These are phyloP conservation scores for Microctenopoma lineatum DNA, from an alignment of 2,797 vertebrate genomes.

Conservation along the genomic window DNA sequence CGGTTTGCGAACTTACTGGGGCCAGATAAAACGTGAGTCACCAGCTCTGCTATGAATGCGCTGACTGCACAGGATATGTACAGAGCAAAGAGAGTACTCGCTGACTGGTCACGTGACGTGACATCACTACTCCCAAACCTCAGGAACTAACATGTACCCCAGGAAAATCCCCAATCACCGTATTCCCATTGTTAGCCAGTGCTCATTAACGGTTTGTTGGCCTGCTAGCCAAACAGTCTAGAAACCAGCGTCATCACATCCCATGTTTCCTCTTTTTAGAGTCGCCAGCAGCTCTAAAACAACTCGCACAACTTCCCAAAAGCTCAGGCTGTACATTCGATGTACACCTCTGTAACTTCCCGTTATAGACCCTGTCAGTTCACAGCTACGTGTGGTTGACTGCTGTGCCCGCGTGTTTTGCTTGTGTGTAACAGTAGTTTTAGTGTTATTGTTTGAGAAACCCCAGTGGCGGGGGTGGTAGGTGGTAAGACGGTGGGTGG, in stretches of 20 bases:
- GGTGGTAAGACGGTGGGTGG: no score
- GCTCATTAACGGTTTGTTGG: slow-evolving; percentile 2
- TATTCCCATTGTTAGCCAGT: slow-evolving; percentile 17
- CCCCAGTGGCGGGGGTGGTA: background rate
- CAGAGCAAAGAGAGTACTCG: no score
- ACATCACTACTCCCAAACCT: no score
- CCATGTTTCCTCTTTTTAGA: slow-evolving; percentile 54
- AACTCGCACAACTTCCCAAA: slow-evolving; percentile 65
- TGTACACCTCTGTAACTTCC: slow-evolving; percentile 33
- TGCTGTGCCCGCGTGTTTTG: background rate
- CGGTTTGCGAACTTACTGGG: no score
- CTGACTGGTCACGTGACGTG: no score
- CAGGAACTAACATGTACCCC: background rate
- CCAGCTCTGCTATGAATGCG: no score
- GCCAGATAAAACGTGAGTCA: no score
- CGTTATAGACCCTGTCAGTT: slow-evolving; percentile 1
- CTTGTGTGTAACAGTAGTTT: slow-evolving; percentile 12
- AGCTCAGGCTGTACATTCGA: background rate
- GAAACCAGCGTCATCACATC: slow-evolving; percentile 38
- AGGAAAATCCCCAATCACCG: slow-evolving; percentile 28
- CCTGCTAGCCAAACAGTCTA: slow-evolving; percentile 7
- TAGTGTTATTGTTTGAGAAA: slow-evolving; percentile 5
- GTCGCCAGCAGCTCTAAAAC: slow-evolving; percentile 31
- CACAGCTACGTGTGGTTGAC: background rate
- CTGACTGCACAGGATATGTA: no score